phyloP scores from a whole-genome alignment of 2,888 invertebrate genomes.

The Acholoe squamosa region DNA sequence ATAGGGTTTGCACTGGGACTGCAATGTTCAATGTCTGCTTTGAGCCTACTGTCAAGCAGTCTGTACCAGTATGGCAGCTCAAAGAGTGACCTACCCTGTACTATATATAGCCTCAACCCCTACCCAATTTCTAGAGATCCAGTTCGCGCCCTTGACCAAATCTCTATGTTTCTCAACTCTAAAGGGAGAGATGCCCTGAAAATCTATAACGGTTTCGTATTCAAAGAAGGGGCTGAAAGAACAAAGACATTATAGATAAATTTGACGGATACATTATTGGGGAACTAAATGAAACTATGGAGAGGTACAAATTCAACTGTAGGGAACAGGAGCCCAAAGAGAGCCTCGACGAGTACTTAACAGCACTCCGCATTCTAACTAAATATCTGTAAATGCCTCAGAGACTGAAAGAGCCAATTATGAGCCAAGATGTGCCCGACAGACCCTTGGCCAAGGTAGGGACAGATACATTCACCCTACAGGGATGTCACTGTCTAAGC shows the following conservation, averaged over 20 bases:
- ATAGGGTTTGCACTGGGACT: no score
- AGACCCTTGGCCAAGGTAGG: background rate
- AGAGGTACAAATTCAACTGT: no score
- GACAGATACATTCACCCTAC: background rate
- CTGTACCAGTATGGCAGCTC: no score
- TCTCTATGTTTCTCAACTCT: background rate
- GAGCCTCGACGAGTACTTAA: background rate
- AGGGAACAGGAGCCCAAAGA: background rate
- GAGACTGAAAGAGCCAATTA: background rate
- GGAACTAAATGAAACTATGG: no score
- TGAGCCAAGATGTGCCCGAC: background rate
- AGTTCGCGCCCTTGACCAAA: no score
- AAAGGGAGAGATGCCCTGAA: background rate
- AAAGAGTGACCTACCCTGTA: no score
- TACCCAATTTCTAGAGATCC: no score
- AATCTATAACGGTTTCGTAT: background rate
- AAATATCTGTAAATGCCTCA: background rate
- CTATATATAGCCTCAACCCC: no score
- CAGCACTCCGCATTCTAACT: background rate
- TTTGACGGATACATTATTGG: background rate
- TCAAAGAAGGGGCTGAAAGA: no score
- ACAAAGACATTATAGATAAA: background rate
- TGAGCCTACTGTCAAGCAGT: no score
- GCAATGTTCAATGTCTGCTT: no score
- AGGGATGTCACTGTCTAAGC: background rate